phyloP scores from a whole-genome alignment of 2,113 vertebrate genomes.

The Gracilinanus agilis region DNA sequence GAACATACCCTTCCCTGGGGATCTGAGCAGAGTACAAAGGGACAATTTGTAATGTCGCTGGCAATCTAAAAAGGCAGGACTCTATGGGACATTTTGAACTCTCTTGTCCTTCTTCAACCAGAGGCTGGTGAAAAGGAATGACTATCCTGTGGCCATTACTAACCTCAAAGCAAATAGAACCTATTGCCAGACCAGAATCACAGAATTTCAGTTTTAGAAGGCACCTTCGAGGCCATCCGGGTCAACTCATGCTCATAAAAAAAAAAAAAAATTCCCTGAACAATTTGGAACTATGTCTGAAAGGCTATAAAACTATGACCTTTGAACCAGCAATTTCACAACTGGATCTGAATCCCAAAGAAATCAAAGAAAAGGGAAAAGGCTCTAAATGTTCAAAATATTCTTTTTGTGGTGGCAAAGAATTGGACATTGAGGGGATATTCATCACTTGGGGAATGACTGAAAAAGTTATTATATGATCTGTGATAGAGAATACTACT shows the following conservation, averaged over 20 bases:
- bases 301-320: not conserved
- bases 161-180: slow-evolving; percentile 77
- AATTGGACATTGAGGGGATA: too few species aligned
- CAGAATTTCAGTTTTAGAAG: not conserved
- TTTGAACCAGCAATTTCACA: not conserved
- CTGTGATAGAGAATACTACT: not conserved
- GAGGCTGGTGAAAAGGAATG: slow-evolving; percentile 77
- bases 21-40: slow-evolving; percentile 76
- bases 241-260: not conserved
- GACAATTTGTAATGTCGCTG: slow-evolving; percentile 82
- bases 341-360: not conserved
- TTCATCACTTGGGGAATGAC: not conserved
- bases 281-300: not conserved
- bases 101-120: slow-evolving; percentile 75
- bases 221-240: not conserved
- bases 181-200: not conserved
- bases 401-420: not conserved
- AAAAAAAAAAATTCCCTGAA: not conserved
- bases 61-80: slow-evolving; percentile 80
- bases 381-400: not conserved
- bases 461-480: not conserved
- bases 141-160: slow-evolving; percentile 76
- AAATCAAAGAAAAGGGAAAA: not conserved
- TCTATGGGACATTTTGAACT: slow-evolving; percentile 80
- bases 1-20: slow-evolving; percentile 61